Conservation (phyloP, 2,888 invertebrate species). For the Hyposoter didymator region DNA sequence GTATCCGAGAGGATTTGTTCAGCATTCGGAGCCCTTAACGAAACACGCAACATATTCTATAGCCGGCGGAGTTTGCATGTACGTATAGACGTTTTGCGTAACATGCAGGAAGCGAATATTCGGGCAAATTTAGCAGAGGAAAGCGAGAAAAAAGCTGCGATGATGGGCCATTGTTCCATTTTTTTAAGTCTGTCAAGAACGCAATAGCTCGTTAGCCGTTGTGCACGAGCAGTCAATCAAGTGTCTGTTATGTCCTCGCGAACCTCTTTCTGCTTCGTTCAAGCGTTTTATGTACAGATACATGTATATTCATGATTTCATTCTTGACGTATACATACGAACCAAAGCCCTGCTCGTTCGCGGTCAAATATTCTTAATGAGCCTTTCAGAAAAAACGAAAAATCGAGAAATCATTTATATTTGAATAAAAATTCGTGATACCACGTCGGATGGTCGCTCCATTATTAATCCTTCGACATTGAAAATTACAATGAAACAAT, state of each 20-base stretch:
- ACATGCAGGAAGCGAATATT: slow-evolving; percentile 26
- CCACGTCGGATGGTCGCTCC: neutral
- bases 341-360: neutral
- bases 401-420: neutral
- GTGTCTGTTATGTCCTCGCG: slow-evolving; percentile 52
- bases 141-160: slow-evolving; percentile 33
- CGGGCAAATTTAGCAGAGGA: slow-evolving; percentile 28
- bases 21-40: slow-evolving; percentile 48
- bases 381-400: neutral
- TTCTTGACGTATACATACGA: slow-evolving; percentile 4
- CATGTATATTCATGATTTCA: slow-evolving; percentile 1
- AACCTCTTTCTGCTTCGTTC: slow-evolving; percentile 42
- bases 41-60: slow-evolving; percentile 41
- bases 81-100: slow-evolving; percentile 26
- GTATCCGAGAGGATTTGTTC: slow-evolving; percentile 57
- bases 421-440: neutral
- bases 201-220: slow-evolving; percentile 66
- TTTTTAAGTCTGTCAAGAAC: slow-evolving; percentile 61
- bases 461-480: neutral
- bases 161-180: slow-evolving; percentile 65
- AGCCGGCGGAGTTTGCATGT: neutral
- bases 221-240: slow-evolving; percentile 63
- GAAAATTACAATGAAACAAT: slow-evolving; percentile 12
- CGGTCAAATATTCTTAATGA: neutral
- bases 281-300: slow-evolving; percentile 18